A percentile compares a stretch with the other conserved stretches of the same genome.
Conservation (phyloP, 2,113 vertebrate genomes). For the Zosterops pallidus region DNA sequence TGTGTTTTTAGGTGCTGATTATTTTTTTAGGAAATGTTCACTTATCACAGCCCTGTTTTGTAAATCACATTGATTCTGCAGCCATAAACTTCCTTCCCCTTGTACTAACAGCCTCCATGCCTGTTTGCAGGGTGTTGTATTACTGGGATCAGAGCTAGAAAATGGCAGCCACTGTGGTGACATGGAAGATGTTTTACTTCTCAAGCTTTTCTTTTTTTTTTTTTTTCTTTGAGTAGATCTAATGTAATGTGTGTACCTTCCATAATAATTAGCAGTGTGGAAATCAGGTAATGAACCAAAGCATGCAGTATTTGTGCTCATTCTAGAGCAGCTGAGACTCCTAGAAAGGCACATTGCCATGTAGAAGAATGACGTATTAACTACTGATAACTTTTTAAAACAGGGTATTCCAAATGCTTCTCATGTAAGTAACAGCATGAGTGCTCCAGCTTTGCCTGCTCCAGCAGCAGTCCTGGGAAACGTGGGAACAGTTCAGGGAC, state of each 20-base stretch:
- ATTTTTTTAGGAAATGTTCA: neutral
- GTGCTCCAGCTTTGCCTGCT: slow-evolving; percentile 76
- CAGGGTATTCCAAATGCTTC: slow-evolving; percentile 79
- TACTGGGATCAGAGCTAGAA: neutral
- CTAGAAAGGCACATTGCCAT: neutral
- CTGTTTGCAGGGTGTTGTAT: neutral
- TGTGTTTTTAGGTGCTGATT: neutral
- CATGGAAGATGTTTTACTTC: neutral
- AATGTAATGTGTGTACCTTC: neutral
- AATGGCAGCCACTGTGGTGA: neutral
- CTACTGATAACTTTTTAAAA: slow-evolving; percentile 60
- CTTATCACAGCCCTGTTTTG: neutral
- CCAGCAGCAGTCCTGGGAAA: slow-evolving; percentile 75
- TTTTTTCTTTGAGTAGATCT: neutral
- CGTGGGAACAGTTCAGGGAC: slow-evolving; percentile 71
- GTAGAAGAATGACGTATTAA: slow-evolving; percentile 16
- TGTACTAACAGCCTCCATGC: neutral
- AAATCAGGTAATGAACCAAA: neutral
- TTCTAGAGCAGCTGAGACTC: neutral
- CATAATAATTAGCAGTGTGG: neutral
- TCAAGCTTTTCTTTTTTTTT: neutral
- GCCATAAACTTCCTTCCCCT: neutral
- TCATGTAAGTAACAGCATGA: slow-evolving; percentile 77
- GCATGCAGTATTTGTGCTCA: neutral
- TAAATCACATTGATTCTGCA: neutral